Evolutionary conservation across 2,113 vertebrate species (phyloP).

Genomic region (Callopanchax toddi): DNA sequence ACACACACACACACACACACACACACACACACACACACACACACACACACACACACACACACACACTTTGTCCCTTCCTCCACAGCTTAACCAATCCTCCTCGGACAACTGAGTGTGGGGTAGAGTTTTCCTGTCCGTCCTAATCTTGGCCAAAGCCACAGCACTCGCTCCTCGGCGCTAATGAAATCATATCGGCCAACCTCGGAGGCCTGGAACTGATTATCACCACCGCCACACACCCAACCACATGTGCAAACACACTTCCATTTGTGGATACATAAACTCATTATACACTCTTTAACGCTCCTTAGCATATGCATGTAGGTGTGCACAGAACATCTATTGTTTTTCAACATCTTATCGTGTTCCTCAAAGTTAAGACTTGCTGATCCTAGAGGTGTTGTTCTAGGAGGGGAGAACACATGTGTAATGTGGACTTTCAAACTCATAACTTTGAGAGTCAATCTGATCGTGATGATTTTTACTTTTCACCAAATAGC

Average conservation of each 20-base stretch:
- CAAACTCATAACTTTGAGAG: too few relatives aligned
- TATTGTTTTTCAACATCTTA: background rate
- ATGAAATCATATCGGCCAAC: slow-evolving; percentile 73
- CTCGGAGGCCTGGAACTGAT: slow-evolving; percentile 72
- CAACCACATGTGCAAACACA: slow-evolving; percentile 16
- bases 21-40: slow-evolving; percentile 39
- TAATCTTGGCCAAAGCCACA: slow-evolving; percentile 73
- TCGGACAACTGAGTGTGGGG: slow-evolving; percentile 67
- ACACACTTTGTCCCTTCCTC: slow-evolving; percentile 61
- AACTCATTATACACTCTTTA: slow-evolving; percentile 6
- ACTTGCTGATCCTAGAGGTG: background rate
- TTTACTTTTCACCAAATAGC: background rate
- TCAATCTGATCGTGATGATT: too few relatives aligned
- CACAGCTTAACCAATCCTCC: slow-evolving; percentile 41
- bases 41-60: slow-evolving; percentile 45
- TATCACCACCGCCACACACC: slow-evolving; percentile 56
- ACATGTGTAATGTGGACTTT: background rate
- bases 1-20: slow-evolving; percentile 45
- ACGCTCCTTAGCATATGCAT: background rate
- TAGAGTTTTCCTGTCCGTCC: slow-evolving; percentile 72
- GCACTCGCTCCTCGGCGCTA: slow-evolving; percentile 55
- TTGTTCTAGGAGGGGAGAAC: background rate
- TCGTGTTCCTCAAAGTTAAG: slow-evolving; percentile 10
- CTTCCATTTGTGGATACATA: slow-evolving; percentile 17
- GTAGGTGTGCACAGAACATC: background rate